Conservation (phyloP, 2,888 invertebrate species). For the Sisyra nigra region DNA sequence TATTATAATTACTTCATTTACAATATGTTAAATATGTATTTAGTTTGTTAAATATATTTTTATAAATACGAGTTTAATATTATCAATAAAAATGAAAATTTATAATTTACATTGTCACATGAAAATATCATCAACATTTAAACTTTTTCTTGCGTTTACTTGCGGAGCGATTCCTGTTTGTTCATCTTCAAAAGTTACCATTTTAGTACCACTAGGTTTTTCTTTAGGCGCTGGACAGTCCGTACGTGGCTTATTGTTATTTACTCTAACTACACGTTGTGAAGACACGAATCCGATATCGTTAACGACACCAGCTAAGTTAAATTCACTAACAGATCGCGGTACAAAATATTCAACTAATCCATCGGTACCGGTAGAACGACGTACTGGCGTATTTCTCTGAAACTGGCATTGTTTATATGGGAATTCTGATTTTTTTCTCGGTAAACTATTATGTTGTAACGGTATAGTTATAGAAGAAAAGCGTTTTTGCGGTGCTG, state of each 20-base stretch:
- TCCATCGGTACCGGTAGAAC: conserved; percentile 40
- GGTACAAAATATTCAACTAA: conserved; percentile 72
- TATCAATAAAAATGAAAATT: too few relatives aligned
- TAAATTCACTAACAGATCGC: conserved; percentile 69
- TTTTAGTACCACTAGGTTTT: conserved; percentile 37
- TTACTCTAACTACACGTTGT: conserved; percentile 17
- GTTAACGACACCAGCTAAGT: conserved; percentile 47
- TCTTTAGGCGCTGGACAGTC: conserved; percentile 22
- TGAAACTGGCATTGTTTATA: conserved; percentile 20
- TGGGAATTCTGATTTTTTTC: conserved; percentile 22
- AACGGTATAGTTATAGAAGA: conserved; percentile 18
- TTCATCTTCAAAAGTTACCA: conserved; percentile 72
- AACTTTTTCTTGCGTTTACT: too few relatives aligned
- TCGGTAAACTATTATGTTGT: conserved; percentile 32
- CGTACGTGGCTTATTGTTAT: not conserved
- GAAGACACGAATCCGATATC: conserved; percentile 32
- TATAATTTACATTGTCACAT: too few relatives aligned
- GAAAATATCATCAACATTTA: too few relatives aligned
- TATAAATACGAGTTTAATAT: too few relatives aligned
- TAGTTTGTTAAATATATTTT: too few relatives aligned
- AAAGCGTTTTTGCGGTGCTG: conserved; percentile 14
- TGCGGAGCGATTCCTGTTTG: conserved; percentile 18
- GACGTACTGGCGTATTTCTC: conserved; percentile 44
- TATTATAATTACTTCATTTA: too few relatives aligned
- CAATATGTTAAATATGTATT: too few relatives aligned